phyloP scores from a whole-genome alignment of 2,888 invertebrate genomes.

The Lasioglossum oenotherae region DNA sequence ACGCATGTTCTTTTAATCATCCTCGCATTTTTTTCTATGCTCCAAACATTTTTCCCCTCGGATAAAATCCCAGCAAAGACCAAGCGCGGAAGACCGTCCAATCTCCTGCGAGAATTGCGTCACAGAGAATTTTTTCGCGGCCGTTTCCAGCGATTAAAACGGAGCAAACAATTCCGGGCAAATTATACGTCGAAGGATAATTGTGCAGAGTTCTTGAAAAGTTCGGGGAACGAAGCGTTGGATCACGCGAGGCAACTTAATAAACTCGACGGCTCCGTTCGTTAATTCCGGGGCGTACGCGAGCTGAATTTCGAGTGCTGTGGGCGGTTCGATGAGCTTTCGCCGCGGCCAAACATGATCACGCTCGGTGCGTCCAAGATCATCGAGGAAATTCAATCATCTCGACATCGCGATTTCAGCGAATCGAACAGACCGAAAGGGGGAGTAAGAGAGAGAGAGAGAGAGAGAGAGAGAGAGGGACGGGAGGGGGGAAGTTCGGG shows the following conservation, averaged over 20 bases:
- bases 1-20: neutral
- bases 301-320: constrained; percentile 36
- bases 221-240: neutral
- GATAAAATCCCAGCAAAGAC: neutral
- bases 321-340: constrained; percentile 27
- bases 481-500: constrained; percentile 34
- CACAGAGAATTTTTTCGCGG: neutral
- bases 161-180: neutral
- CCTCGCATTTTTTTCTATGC: neutral
- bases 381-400: constrained; percentile 70
- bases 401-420: constrained; percentile 59
- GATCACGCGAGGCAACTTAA: neutral
- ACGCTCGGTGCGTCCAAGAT: constrained; percentile 56
- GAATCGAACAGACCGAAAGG: constrained; percentile 37
- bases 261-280: constrained; percentile 25
- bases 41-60: neutral
- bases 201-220: neutral
- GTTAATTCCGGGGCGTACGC: constrained; percentile 45
- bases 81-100: neutral
- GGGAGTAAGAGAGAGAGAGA: neutral
- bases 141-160: neutral
- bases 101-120: neutral
- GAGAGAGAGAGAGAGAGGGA: too few species aligned
- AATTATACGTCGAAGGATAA: neutral
- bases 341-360: constrained; percentile 60